Evolutionary conservation across 1,140 invertebrate genomes (phyloP).

Genomic region (Formica selysi): DNA sequence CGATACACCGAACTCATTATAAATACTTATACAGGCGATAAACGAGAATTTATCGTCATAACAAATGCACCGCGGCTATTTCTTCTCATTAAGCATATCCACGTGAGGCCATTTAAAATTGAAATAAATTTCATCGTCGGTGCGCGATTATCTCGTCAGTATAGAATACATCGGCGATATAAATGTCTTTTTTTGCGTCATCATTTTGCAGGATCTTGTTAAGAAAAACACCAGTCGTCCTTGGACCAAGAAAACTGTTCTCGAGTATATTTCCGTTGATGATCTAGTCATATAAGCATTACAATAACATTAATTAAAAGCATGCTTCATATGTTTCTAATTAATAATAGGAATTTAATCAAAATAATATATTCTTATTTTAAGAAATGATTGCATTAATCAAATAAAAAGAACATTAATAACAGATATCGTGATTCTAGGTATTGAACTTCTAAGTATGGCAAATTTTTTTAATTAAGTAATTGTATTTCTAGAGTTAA

Average conservation of each 20-base stretch:
- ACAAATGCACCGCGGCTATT: slow-evolving; percentile 59
- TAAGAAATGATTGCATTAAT: background rate
- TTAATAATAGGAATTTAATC: slow-evolving; percentile 17
- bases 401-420: background rate
- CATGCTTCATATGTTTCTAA: background rate
- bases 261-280: slow-evolving; percentile 15
- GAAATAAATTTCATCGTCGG: slow-evolving; percentile 66
- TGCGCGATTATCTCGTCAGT: slow-evolving; percentile 66
- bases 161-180: background rate
- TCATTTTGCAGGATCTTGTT: slow-evolving; percentile 11
- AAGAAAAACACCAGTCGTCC: slow-evolving; percentile 21
- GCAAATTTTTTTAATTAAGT: background rate
- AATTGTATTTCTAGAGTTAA: background rate
- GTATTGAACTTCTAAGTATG: background rate
- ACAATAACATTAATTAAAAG: slow-evolving; percentile 9
- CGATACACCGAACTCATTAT: slow-evolving; percentile 36
- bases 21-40: slow-evolving; percentile 45
- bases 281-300: background rate
- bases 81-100: slow-evolving; percentile 68
- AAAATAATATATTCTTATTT: slow-evolving; percentile 7
- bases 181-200: slow-evolving; percentile 24
- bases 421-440: slow-evolving; percentile 1
- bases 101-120: slow-evolving; percentile 57
- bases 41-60: slow-evolving; percentile 68
- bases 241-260: slow-evolving; percentile 24